Percentiles rank a stretch among this genome's conserved stretches.
phyloP scores from a whole-genome alignment of 2,113 vertebrate genomes.

The Aspidoscelis tigris region DNA sequence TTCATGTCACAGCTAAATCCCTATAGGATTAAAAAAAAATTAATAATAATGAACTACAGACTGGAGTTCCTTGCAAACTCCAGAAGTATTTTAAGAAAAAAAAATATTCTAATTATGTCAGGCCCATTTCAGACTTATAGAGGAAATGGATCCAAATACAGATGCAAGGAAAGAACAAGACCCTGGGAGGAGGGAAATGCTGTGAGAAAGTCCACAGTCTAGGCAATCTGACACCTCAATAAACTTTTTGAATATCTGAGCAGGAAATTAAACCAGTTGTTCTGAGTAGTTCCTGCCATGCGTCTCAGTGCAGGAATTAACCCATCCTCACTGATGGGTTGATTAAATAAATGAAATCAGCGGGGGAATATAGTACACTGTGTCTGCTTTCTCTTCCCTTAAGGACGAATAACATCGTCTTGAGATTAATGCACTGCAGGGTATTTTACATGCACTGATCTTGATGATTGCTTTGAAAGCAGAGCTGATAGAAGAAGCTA shows the following conservation, averaged over 20 bases:
- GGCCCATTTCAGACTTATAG: background rate
- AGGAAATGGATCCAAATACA: background rate
- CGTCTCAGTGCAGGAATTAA: no score
- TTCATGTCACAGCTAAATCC: constrained; percentile 22
- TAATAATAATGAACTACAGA: background rate
- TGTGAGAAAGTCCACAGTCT: background rate
- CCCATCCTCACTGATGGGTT: no score
- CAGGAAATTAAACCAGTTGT: background rate
- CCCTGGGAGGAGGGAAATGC: background rate
- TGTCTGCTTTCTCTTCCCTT: background rate
- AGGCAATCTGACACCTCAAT: background rate
- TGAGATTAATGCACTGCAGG: background rate
- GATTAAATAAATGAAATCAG: no score
- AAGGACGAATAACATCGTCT: background rate
- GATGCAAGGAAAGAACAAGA: no score
- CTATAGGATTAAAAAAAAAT: background rate
- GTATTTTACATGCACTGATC: background rate
- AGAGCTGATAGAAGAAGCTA: background rate
- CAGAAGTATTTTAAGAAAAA: background rate
- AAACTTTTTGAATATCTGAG: background rate
- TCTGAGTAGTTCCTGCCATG: background rate
- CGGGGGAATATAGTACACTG: no score
- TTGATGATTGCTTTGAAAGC: background rate
- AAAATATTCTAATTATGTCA: constrained; percentile 17
- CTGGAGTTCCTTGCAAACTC: background rate